Evolutionary conservation across 2,113 vertebrate species (phyloP).

Genomic region (Leucopsar rothschildi): DNA sequence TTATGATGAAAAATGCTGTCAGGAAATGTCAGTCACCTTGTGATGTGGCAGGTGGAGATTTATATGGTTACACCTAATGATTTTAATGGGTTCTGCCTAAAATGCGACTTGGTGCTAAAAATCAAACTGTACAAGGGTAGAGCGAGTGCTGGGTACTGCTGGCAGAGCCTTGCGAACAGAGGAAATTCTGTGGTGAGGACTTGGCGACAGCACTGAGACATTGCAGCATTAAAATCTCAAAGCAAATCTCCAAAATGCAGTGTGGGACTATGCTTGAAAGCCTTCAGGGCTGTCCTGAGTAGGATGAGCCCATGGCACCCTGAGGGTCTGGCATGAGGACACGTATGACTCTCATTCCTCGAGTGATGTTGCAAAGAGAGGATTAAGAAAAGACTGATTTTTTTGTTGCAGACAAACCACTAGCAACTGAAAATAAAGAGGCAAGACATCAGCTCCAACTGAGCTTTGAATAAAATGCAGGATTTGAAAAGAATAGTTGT

Average conservation of each 20-base stretch:
- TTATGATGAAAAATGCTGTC: conserved; percentile 26
- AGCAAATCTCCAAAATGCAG: not conserved
- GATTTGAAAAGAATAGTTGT: not conserved
- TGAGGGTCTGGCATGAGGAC: not conserved
- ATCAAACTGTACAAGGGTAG: not conserved
- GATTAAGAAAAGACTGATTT: conserved; percentile 25
- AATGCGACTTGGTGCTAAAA: not conserved
- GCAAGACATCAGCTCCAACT: not conserved
- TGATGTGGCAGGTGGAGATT: not conserved
- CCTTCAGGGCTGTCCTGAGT: not conserved
- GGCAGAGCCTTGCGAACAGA: not conserved
- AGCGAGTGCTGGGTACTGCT: rapidly evolving
- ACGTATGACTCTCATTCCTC: rapidly evolving
- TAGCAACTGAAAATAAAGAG: conserved; percentile 12
- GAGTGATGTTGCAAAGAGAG: not conserved
- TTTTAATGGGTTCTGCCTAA: conserved; percentile 41
- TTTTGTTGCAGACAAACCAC: conserved; percentile 20
- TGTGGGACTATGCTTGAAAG: not conserved
- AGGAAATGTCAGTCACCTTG: not conserved
- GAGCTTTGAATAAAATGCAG: conserved; percentile 43
- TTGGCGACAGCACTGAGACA: not conserved
- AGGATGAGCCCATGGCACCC: not conserved
- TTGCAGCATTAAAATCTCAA: not conserved
- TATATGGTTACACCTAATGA: not conserved
- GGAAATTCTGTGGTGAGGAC: not conserved